Conservation (phyloP, 2,888 invertebrate species). For the Netelia fuscicornis region DNA sequence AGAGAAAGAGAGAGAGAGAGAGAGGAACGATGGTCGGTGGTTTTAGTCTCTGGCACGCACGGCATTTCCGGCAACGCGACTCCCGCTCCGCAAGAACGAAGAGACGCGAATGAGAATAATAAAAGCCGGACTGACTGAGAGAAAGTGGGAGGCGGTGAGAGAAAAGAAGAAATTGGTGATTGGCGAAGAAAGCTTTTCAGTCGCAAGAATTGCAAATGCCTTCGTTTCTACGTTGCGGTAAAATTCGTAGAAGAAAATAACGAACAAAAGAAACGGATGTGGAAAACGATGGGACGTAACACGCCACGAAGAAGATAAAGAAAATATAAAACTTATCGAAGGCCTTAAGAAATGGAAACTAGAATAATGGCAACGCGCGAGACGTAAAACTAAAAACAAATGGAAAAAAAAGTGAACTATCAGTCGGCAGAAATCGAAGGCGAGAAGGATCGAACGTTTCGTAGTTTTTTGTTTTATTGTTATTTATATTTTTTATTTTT, state of each 20-base stretch:
- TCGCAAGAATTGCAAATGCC: not conserved
- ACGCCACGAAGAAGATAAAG: slow-evolving; percentile 15
- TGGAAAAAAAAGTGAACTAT: not conserved
- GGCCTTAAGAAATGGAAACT: not conserved
- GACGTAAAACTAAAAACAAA: no score
- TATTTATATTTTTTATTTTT: not conserved
- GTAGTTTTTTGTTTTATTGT: not conserved
- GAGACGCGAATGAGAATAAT: slow-evolving; percentile 26
- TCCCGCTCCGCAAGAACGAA: slow-evolving; percentile 57
- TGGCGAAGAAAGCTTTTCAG: not conserved
- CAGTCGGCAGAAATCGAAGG: slow-evolving; percentile 10
- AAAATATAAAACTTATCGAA: not conserved
- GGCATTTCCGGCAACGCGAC: slow-evolving; percentile 83
- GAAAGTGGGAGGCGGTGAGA: slow-evolving; percentile 37
- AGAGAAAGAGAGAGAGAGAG: slow-evolving; percentile 22
- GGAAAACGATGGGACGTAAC: not conserved
- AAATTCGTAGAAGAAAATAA: no score
- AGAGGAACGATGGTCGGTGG: slow-evolving; percentile 70
- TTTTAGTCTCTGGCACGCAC: slow-evolving; percentile 79
- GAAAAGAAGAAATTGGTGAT: not conserved
- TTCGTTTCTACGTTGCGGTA: not conserved
- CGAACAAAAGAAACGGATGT: no score
- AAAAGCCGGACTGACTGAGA: slow-evolving; percentile 26
- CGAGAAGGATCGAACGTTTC: slow-evolving; percentile 32
- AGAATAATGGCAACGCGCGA: not conserved